phyloP scores from a whole-genome alignment of 2,113 vertebrate species.

The Vimba vimba region DNA sequence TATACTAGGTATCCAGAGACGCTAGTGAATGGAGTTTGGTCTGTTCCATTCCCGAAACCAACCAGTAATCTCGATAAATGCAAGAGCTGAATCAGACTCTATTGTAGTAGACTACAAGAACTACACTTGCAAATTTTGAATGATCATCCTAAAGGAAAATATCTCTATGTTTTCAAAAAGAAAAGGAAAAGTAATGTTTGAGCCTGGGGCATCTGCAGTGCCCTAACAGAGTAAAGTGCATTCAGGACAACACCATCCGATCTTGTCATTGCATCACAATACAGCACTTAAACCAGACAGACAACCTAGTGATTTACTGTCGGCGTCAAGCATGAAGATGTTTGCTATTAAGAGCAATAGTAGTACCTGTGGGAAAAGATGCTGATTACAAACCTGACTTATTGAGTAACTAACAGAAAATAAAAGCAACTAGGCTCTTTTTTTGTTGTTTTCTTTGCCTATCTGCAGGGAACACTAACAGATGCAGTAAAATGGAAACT shows the following conservation, averaged over 20 bases:
- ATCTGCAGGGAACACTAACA: slow-evolving; percentile 22
- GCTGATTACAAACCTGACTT: background rate
- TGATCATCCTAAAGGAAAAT: no score
- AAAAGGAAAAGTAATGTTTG: background rate
- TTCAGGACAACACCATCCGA: background rate
- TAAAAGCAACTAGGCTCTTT: background rate
- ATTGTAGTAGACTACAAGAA: no score
- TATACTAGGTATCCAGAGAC: no score
- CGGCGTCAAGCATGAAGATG: background rate
- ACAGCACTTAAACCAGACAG: background rate
- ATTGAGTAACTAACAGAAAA: slow-evolving; percentile 14
- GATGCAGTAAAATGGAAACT: slow-evolving; percentile 20
- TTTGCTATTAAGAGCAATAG: background rate
- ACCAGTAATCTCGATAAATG: no score
- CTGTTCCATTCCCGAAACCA: no score
- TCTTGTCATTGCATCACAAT: background rate
- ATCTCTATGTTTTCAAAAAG: no score
- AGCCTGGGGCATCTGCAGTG: slow-evolving; percentile 12
- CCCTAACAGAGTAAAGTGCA: slow-evolving; percentile 8
- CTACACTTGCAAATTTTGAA: no score
- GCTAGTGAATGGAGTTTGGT: no score
- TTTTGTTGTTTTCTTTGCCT: background rate
- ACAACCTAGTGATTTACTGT: slow-evolving; percentile 32
- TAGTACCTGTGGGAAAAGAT: slow-evolving; percentile 14
- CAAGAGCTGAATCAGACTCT: no score